Evolutionary conservation across 2,113 vertebrate species (phyloP).

Genomic region (Callipepla californica): DNA sequence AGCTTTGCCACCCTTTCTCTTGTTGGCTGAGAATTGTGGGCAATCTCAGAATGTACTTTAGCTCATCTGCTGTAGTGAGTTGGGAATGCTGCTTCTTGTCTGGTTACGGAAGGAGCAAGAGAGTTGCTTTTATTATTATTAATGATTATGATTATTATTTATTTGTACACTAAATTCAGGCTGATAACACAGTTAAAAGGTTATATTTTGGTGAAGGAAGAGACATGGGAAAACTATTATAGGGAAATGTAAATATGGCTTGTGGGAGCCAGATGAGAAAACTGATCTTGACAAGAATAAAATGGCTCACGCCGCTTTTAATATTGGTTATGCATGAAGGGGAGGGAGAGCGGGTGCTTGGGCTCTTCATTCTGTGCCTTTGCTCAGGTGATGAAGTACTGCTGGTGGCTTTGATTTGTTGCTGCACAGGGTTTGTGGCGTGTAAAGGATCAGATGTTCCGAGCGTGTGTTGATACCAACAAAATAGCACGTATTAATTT

Average conservation of each 20-base stretch:
- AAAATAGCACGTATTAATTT: background rate
- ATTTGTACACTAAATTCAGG: background rate
- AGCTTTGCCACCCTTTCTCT: background rate
- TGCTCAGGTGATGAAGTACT: fast-evolving
- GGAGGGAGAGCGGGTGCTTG: background rate
- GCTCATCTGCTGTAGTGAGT: fast-evolving
- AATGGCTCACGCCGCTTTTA: background rate
- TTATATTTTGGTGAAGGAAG: background rate
- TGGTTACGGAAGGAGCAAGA: background rate
- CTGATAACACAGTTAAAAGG: background rate
- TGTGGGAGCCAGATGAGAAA: background rate
- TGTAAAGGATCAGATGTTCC: background rate
- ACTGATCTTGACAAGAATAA: background rate
- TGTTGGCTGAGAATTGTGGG: background rate
- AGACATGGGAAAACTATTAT: background rate
- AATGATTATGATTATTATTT: background rate
- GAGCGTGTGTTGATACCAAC: background rate
- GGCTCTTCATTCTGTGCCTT: background rate
- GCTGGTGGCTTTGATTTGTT: background rate
- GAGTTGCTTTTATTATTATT: background rate
- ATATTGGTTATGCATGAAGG: background rate
- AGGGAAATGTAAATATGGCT: background rate
- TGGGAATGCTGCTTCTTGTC: background rate
- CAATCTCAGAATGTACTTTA: background rate
- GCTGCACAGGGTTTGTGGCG: background rate